phyloP scores from a whole-genome alignment of 1,140 invertebrate species.

The Potamilus streckersoni region DNA sequence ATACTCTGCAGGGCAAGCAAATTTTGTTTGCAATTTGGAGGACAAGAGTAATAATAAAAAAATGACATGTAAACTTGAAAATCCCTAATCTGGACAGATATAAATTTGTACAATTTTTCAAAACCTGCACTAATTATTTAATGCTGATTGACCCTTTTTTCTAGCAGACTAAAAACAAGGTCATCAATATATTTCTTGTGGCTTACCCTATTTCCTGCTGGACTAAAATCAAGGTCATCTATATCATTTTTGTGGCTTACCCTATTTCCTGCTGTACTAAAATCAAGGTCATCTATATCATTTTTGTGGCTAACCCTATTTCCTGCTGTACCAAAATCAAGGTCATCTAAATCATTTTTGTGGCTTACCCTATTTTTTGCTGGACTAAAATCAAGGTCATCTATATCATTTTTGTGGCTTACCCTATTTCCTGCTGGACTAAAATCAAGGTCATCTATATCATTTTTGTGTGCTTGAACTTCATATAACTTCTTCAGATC shows the following conservation, averaged over 20 bases:
- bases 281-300: constrained; percentile 93
- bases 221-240: constrained; percentile 91
- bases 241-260: constrained; percentile 84
- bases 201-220: constrained; percentile 75
- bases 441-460: constrained; percentile 93
- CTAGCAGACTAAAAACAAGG: constrained; percentile 86
- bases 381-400: constrained; percentile 90
- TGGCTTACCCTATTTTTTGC: constrained; percentile 81
- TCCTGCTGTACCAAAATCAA: constrained; percentile 86
- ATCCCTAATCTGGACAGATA: too few relatives aligned
- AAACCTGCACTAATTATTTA: too few relatives aligned
- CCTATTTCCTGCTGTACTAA: constrained; percentile 82
- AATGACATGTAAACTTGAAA: too few relatives aligned
- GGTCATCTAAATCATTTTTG: constrained; percentile 87
- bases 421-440: constrained; percentile 78
- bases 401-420: constrained; percentile 85
- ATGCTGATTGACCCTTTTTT: constrained; percentile 63
- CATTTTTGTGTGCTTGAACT: constrained; percentile 80
- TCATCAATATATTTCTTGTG: constrained; percentile 91
- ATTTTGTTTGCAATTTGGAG: too few relatives aligned
- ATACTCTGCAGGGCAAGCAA: too few relatives aligned
- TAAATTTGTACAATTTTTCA: too few relatives aligned
- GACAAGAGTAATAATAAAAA: too few relatives aligned
- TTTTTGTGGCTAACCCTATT: constrained; percentile 78
- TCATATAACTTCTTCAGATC: constrained; percentile 78